phyloP scores from a whole-genome alignment of 2,113 vertebrate species.

The Catharus minimus region DNA sequence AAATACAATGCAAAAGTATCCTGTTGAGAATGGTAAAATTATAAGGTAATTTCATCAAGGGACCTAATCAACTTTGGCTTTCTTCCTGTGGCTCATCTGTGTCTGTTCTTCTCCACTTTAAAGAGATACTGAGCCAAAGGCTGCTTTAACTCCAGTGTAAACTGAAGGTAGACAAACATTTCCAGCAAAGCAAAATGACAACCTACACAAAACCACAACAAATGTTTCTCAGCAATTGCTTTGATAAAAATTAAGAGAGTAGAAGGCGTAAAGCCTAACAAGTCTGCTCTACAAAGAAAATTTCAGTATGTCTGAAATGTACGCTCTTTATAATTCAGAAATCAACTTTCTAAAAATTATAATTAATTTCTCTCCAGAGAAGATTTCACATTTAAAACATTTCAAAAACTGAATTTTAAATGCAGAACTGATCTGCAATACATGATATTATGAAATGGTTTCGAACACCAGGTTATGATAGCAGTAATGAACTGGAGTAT shows the following conservation, averaged over 20 bases:
- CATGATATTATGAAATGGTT: not conserved
- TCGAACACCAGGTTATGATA: not conserved
- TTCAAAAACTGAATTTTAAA: not conserved
- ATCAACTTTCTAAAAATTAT: not conserved
- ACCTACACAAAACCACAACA: not conserved
- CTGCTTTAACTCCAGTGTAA: not conserved
- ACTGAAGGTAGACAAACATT: not conserved
- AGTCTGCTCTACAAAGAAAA: not conserved
- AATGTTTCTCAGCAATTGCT: not conserved
- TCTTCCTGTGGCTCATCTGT: slow-evolving; percentile 35
- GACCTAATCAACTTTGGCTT: slow-evolving; percentile 28
- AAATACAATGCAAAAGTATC: not conserved
- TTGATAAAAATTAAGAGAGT: not conserved
- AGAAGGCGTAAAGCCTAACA: not conserved
- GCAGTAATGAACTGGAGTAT: rapidly evolving
- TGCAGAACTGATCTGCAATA: not conserved
- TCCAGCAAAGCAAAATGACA: not conserved
- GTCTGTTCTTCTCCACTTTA: not conserved
- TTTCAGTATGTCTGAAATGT: not conserved
- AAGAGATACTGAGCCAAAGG: not conserved
- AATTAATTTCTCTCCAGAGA: not conserved
- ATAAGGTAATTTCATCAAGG: slow-evolving; percentile 50
- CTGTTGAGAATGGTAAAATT: not conserved
- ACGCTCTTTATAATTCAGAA: not conserved
- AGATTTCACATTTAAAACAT: not conserved